Evolutionary conservation across 2,888 invertebrate genomes (phyloP).

Genomic region (Danaus chrysippus): DNA sequence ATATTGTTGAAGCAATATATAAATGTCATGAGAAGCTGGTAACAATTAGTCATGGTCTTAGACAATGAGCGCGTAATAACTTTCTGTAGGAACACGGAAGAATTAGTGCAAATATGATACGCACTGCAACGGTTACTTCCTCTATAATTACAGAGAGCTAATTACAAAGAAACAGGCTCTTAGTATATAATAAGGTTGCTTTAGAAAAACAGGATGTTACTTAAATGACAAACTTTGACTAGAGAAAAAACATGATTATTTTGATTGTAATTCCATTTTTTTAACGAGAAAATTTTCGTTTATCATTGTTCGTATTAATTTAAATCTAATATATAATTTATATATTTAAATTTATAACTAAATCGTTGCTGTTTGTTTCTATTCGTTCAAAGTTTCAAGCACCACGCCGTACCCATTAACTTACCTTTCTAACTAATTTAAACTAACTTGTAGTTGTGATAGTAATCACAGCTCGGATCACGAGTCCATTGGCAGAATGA

Average conservation of each 20-base stretch:
- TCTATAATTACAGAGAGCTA: neutral
- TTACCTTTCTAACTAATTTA: conserved; percentile 11
- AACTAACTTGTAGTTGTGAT: conserved; percentile 3
- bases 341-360: too few species aligned
- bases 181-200: neutral
- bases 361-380: neutral
- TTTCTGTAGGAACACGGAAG: conserved; percentile 3
- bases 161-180: neutral
- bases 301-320: too few species aligned
- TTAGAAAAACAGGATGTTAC: too few species aligned
- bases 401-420: neutral
- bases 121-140: neutral
- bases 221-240: too few species aligned
- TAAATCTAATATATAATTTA: too few species aligned
- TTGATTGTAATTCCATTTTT: too few species aligned
- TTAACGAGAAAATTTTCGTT: too few species aligned
- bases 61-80: neutral
- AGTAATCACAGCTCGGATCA: conserved; percentile 1
- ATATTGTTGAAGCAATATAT: neutral
- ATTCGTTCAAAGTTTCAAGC: neutral
- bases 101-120: conserved; percentile 2
- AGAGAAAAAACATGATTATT: too few species aligned
- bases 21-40: neutral
- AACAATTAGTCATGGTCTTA: neutral
- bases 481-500: conserved; percentile 11